A percentile compares a stretch with the other conserved stretches of the same genome.
These are phyloP conservation scores for Pherbina coryleti DNA, from an alignment of 2,888 invertebrate species.

Conservation along the genomic window DNA sequence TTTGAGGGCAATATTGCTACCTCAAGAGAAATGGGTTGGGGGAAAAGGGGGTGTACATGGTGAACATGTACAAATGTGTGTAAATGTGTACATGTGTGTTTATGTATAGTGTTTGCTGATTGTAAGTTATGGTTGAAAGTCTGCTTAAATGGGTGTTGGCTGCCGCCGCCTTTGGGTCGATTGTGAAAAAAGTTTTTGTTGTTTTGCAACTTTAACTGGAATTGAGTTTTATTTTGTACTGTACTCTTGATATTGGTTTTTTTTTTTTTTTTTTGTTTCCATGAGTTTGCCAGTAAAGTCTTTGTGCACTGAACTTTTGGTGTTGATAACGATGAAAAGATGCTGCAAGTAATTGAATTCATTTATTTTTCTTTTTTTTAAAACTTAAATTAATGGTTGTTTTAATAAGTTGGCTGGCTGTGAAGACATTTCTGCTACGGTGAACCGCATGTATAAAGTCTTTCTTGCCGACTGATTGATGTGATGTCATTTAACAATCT, in stretches of 20 bases:
- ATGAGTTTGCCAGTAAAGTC: background rate
- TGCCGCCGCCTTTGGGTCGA: background rate
- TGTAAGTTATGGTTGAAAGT: conserved; percentile 28
- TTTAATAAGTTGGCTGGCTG: conserved; percentile 62
- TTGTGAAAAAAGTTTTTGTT: background rate
- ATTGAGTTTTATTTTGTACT: background rate
- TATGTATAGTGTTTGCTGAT: background rate
- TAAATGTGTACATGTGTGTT: conserved; percentile 5
- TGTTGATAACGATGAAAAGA: conserved; percentile 35
- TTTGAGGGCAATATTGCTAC: background rate
- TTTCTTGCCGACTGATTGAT: background rate
- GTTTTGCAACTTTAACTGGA: background rate
- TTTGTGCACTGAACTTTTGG: background rate
- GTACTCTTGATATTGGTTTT: background rate
- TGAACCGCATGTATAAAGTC: background rate
- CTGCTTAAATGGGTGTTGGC: conserved; percentile 31
- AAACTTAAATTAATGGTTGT: conserved; percentile 65
- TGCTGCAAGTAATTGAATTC: conserved; percentile 63
- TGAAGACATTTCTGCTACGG: background rate
- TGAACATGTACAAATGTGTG: conserved; percentile 1
- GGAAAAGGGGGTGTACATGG: background rate
- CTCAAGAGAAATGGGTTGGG: background rate
- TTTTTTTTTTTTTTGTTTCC: background rate
- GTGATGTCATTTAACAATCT: background rate
- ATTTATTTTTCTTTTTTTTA: conserved; percentile 43